Evolutionary conservation across 2,113 vertebrate species (phyloP), one percentile per base, ranked within the genome.

Genomic region (Eleginops maclovinus): DNA sequence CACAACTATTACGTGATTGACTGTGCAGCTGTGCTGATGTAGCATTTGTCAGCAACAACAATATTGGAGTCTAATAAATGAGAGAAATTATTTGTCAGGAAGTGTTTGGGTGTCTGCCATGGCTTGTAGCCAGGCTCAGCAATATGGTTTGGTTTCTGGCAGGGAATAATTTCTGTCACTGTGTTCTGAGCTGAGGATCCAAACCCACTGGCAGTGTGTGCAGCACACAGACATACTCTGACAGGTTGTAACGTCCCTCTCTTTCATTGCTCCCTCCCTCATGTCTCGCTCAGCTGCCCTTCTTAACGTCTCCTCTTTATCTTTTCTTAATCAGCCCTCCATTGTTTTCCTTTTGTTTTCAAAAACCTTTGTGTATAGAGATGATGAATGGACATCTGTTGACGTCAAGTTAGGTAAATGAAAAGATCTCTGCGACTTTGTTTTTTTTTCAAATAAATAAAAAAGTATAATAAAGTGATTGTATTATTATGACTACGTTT

Each of bases 111-210:
- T 41, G 2, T 7, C 54, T 44, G 51, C 63, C 59, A 53, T n/a
- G 69, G 78, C 63, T 65, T 28, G 55, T 28, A 72, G 76, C 77
- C 68, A 44, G 43, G 43, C 67, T 24, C 56, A 64, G 75, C 14
- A 5, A 28, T 66, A 47, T 44, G 15, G 60, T 65, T 63, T 78
- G 70, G 69, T 59, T 12, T 0, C 17, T 43, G 0, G 36, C 51
- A 22, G 28, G n/a, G 31, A 56, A 55, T 85, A 24, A 60, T 49
- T 79, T 75, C 60, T 54, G 22, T 40, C 65, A 43, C 60, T 76
- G 62, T 76, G 76, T 69, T 55, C 47, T 61, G 64, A 71, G 59
- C 59, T 40, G 76, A 73, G 54, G 28, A 77, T 75, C 65, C 64
- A 55, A 72, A 75, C 73, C 50, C 74, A 24, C 21, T 63, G 56